Evolutionary conservation across 1,140 invertebrate genomes (phyloP), one percentile per base, ranked within the genome.

Genomic region (Melipona quadrifasciata): DNA sequence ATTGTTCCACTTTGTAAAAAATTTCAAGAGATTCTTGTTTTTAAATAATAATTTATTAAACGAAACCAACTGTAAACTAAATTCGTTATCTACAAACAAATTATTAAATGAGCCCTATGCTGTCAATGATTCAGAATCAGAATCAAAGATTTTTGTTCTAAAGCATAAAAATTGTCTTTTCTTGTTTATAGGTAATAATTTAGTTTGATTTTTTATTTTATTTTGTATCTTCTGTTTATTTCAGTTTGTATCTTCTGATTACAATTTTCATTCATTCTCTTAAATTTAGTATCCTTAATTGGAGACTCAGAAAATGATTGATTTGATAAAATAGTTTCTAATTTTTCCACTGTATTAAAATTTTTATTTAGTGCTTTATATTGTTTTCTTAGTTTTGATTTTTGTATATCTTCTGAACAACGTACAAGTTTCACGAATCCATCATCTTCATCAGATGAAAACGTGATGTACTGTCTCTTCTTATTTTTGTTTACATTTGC

Each of bases 91-190:
- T 21, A 21, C 17, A 11, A 31, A 77, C 12, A 14, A 21, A 31
- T 55, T 39, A 53, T 67, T 27, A 55, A 12, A 79, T 19, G 51
- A 64, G 34, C 61, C 21, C 21, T 55, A 21, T 34, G 24, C 12
- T 58, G 21, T n/a, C 14, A 57, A 55, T 24, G n/a, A 39, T 34
- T 78, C 75, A 4, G 65, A 77, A 21, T 87, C 81, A 24, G 85
- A 72, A n/a, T 84, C 17, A 24, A 80, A 64, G 5, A 58, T 67
- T 31, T 73, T 82, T 19, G 86, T 85, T 73, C 64, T 64, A 24
- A 84, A 70, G 61, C n/a, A 19, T 34, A 78, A 47, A 24, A 2
- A 34, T 24, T 65, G 57, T 4, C 8, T 81, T 19, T n/a, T 27
- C 12, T 14, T 47, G 34, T 16, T 12, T 39, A 24, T 53, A 55